Percentiles rank a stretch among this genome's conserved stretches.
phyloP scores from a whole-genome alignment of 2,113 vertebrate genomes.

The Stigmatopora nigra region DNA sequence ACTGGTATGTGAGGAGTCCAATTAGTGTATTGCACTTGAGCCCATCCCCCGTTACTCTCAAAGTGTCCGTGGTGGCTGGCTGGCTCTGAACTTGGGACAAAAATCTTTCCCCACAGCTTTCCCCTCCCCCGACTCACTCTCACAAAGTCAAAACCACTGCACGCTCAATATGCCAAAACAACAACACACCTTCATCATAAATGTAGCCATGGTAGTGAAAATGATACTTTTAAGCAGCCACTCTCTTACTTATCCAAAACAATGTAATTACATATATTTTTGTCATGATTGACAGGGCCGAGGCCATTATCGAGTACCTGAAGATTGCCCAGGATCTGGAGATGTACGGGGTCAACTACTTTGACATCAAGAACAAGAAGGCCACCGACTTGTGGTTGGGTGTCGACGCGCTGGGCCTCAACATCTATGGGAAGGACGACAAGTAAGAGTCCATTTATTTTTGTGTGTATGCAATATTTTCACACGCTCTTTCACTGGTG shows the following conservation, averaged over 20 bases:
- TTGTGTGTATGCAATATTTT: neutral
- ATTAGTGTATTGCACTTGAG: too few species aligned
- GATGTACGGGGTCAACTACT: conserved; percentile 97
- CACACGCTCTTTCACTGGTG: conserved; percentile 12
- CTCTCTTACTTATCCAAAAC: too few species aligned
- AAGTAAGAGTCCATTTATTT: conserved; percentile 71
- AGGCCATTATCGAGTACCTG: conserved; percentile 87
- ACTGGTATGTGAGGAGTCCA: too few species aligned
- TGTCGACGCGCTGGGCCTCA: conserved; percentile 89
- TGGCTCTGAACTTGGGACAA: too few species aligned
- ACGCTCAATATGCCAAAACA: neutral
- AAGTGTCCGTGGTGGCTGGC: too few species aligned
- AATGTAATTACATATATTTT: neutral
- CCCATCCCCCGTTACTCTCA: too few species aligned
- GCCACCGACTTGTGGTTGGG: conserved; percentile 92
- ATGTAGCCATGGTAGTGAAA: too few species aligned
- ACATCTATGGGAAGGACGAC: conserved; percentile 91
- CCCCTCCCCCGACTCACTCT: neutral
- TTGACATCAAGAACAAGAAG: conserved; percentile 98
- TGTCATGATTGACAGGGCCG: conserved; percentile 70
- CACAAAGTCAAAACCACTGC: neutral
- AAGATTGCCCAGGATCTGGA: conserved; percentile 97
- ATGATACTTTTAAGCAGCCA: too few species aligned
- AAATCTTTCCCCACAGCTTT: too few species aligned
- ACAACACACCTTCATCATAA: too few species aligned